Conservation (phyloP, 2,797 vertebrate species). For the Myotis myotis region DNA sequence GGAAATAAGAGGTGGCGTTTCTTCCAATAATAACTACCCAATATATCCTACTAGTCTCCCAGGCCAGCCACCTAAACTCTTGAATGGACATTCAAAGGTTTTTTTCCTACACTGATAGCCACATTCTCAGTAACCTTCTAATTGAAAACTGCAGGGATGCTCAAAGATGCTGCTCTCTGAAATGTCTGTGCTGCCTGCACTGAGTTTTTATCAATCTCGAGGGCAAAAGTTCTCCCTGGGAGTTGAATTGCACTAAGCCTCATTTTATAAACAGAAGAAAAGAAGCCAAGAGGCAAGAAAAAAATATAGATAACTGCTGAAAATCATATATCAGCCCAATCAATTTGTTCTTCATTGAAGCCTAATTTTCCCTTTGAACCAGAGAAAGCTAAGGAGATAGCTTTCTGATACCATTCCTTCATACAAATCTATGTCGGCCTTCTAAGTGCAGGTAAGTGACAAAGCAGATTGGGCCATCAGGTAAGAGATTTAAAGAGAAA, state of each 20-base stretch:
- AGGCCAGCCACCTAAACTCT: slow-evolving; percentile 23
- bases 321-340: not conserved
- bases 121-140: slow-evolving; percentile 37
- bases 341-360: slow-evolving; percentile 26
- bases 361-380: slow-evolving; percentile 44
- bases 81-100: not conserved
- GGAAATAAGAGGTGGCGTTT: not conserved
- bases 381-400: not conserved
- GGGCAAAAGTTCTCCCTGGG: slow-evolving; percentile 38
- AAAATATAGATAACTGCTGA: slow-evolving; percentile 33
- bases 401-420: not conserved
- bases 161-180: slow-evolving; percentile 13
- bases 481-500: not conserved
- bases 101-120: slow-evolving; percentile 26
- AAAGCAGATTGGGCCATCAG: not conserved
- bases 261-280: slow-evolving; percentile 52
- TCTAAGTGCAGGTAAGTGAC: not conserved
- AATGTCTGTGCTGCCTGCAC: slow-evolving; percentile 23
- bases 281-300: slow-evolving; percentile 20
- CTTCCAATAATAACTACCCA: slow-evolving; percentile 9
- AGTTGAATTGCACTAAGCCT: slow-evolving; percentile 53
- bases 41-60: not conserved
- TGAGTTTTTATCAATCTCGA: slow-evolving; percentile 50
- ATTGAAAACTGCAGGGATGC: slow-evolving; percentile 60
- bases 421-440: not conserved